Evolutionary conservation across 2,797 vertebrate genomes (phyloP), one percentile per base, ranked within the genome.

Genomic region (Delichon dasypus): DNA sequence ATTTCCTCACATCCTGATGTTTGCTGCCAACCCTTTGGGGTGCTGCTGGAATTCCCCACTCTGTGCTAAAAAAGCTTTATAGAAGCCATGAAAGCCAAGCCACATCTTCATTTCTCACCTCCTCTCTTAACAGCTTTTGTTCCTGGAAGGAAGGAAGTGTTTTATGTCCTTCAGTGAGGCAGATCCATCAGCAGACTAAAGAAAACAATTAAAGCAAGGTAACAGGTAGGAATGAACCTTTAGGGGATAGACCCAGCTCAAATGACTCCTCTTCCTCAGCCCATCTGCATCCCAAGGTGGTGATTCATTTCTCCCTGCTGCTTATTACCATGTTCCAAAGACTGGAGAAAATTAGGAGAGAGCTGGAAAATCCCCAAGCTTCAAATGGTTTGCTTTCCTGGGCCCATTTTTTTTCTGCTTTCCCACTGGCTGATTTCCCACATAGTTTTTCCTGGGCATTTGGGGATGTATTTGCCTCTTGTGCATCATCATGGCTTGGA

Each of bases 201-300:
- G 71, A 53, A 94, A 94, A 89, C 90, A 84, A 81, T 95, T 94
- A 92, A 92, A 90, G 53, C 50, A 21, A 67, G 85, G 79, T 42
- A 92, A 53, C 82, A 66, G 0, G 1, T 13, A 58, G 87, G 85
- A 95, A 95, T 90, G 81, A 93, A 94, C 72, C 64, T 86, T 72
- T 50, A 47, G 78, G 89, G 88, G 81, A 79, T 18, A 86, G 73
- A 76, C 72, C 47, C 36, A 86, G 57, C 74, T 62, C 76, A 76
- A 92, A 91, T 10, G 7, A 71, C 77, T 94, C 54, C 65, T 92
- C 74, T 86, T 90, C 55, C 38, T 65, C 34, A 11, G 51, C 45
- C 74, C 77, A 27, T 83, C 87, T 84, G 80, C 77, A 55, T 81
- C 72, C 71, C 67, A 55, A 60, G 74, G 40, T 23, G 54, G 70